Evolutionary conservation across 2,113 vertebrate genomes (phyloP).

Genomic region (Myrmecobius fasciatus): DNA sequence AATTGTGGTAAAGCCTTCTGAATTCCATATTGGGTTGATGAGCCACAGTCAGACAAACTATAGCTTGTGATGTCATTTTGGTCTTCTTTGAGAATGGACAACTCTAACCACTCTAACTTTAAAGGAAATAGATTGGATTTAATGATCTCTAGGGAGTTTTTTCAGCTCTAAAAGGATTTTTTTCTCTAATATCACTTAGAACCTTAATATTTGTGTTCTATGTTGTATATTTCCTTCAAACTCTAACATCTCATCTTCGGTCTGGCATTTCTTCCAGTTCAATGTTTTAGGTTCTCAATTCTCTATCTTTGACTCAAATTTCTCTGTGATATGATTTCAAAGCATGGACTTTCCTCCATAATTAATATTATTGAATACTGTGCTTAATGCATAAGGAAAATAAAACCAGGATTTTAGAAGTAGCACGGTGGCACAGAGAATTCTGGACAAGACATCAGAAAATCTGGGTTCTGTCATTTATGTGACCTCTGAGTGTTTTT

Average conservation of each 20-base stretch:
- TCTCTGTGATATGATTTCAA: neutral
- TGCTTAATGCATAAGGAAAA: neutral
- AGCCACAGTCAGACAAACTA: too few relatives aligned
- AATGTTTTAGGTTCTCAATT: neutral
- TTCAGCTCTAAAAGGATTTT: neutral
- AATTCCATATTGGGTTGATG: too few relatives aligned
- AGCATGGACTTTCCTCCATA: neutral
- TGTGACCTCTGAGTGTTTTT: neutral
- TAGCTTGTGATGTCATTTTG: too few relatives aligned
- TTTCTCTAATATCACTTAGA: neutral
- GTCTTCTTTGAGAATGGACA: too few relatives aligned
- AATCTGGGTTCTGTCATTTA: neutral
- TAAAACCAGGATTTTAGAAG: neutral
- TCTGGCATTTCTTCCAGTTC: neutral
- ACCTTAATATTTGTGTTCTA: neutral
- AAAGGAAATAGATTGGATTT: neutral
- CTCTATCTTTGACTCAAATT: neutral
- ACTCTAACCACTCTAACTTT: neutral
- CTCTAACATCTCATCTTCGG: neutral
- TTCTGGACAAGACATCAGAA: neutral
- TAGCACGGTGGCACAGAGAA: too few relatives aligned
- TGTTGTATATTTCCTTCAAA: neutral
- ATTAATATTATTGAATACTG: neutral
- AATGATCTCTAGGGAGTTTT: neutral
- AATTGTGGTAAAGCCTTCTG: too few relatives aligned